Evolutionary conservation across 2,888 invertebrate genomes (phyloP).

Genomic region (Tenthredo distinguenda): DNA sequence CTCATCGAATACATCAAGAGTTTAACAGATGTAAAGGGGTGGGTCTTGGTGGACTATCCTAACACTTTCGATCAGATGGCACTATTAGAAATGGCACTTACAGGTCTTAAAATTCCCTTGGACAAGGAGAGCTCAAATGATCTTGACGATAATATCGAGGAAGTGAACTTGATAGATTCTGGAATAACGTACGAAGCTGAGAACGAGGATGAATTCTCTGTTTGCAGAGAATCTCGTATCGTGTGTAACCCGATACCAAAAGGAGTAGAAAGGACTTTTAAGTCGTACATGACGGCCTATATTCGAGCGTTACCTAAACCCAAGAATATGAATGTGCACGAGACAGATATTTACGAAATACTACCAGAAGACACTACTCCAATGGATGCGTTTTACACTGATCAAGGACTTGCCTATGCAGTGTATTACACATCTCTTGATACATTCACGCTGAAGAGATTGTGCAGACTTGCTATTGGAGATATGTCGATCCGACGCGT

Average conservation of each 20-base stretch:
- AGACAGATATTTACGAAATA: constrained; percentile 56
- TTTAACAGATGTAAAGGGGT: constrained; percentile 79
- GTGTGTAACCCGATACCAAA: constrained; percentile 80
- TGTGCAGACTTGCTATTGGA: constrained; percentile 79
- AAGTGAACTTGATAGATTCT: constrained; percentile 59
- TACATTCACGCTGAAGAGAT: constrained; percentile 79
- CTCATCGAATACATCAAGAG: constrained; percentile 82
- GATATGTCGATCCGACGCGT: constrained; percentile 76
- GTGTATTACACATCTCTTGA: constrained; percentile 82
- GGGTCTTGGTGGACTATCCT: constrained; percentile 85
- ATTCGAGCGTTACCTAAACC: constrained; percentile 75
- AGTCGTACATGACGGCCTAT: constrained; percentile 82
- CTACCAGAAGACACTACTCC: constrained; percentile 77
- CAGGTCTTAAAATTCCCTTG: constrained; percentile 79
- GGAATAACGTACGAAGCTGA: constrained; percentile 77
- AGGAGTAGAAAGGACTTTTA: constrained; percentile 74
- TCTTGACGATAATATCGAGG: constrained; percentile 63
- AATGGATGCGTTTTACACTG: constrained; percentile 82
- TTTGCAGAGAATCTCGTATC: constrained; percentile 79
- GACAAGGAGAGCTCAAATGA: constrained; percentile 76
- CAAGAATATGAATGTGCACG: constrained; percentile 43
- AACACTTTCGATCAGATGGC: constrained; percentile 81
- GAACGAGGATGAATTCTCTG: constrained; percentile 76
- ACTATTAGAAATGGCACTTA: constrained; percentile 82
- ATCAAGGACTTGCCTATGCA: constrained; percentile 81